Evolutionary conservation across 2,888 invertebrate species (phyloP), one percentile per base, ranked within the genome.

Genomic region (Dryobotodes eremita): DNA sequence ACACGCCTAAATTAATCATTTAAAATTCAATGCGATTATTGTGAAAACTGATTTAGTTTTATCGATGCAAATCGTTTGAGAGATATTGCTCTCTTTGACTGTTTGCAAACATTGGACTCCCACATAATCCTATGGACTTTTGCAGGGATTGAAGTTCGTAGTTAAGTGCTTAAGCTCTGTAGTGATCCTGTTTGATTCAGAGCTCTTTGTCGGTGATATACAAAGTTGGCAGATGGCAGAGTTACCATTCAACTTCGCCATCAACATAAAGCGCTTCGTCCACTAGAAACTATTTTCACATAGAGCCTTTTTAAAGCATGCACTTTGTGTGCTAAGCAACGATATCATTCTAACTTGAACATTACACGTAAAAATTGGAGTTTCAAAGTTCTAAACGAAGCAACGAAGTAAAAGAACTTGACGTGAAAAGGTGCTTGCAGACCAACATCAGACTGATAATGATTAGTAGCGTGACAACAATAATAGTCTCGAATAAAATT

Each of bases 101-200:
- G 82, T 83, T 83, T 48, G 53, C 77, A 55, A 80, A 83, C 80
- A 48, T 55, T 76, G 36, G 61, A 68, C 55, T 68, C 48, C 53
- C 36, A 68, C 77, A 66, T 61, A 76, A 80, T 55, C 66, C 83
- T 6, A 1, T 36, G 46, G 66, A 77, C 83, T 80, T 83, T 77
- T 70, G 57, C 65, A 70, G 36, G 42, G 78, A 83, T 70, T 80
- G 50, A 70, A 78, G 57, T 70, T 70, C 23, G 64, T 68, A 59
- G 80, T 70, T 69, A 80, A 74, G 75, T 74, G n/a, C 75, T 74
- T 79, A 57, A 80, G 66, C 61, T 46, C 77, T 48, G 46, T 68
- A 83, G 80, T 83, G 80, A 80, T 80, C 80, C 66, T 61, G 53
- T 68, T 80, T 80, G 80, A 80, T 80, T 55, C 77, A 77, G 66